Evolutionary conservation across 2,888 invertebrate genomes (phyloP).

Genomic region (Rhimphoctona megacephalus): DNA sequence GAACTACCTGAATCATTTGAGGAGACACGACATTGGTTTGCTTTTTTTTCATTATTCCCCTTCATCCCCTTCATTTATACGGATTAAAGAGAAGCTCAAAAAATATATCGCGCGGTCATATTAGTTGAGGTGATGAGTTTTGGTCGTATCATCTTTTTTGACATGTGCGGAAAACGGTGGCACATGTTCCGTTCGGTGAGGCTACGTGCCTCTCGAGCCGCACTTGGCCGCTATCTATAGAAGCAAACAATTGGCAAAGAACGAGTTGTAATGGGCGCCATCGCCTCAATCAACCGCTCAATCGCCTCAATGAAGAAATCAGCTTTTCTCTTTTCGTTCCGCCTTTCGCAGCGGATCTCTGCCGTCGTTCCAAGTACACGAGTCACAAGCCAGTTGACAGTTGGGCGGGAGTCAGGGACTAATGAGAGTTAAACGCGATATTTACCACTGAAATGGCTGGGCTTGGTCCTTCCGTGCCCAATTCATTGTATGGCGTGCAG

Average conservation of each 20-base stretch:
- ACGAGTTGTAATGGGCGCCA: conserved; percentile 73
- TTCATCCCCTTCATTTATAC: not conserved
- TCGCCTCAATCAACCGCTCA: conserved; percentile 70
- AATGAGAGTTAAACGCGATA: not conserved
- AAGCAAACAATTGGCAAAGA: conserved; percentile 77
- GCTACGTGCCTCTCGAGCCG: not conserved
- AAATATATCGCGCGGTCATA: not conserved
- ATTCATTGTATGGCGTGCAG: conserved; percentile 95
- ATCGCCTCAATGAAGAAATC: conserved; percentile 72
- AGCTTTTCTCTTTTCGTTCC: conserved; percentile 48
- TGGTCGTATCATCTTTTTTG: not conserved
- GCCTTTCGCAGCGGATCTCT: conserved; percentile 15
- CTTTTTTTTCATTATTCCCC: not conserved
- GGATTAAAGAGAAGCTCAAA: not conserved
- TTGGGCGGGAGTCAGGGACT: not conserved
- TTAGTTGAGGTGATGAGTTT: no score
- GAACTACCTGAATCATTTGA: conserved; percentile 87
- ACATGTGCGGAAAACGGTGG: no score
- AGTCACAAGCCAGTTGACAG: not conserved
- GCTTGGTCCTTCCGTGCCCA: conserved; percentile 94
- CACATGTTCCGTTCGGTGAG: no score
- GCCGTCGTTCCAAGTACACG: not conserved
- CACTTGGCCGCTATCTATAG: conserved; percentile 52
- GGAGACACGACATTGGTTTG: not conserved
- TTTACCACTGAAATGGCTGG: conserved; percentile 91